Evolutionary conservation across 1,140 invertebrate genomes (phyloP), one percentile per base, ranked within the genome.

Genomic region (Brachionus angularis): DNA sequence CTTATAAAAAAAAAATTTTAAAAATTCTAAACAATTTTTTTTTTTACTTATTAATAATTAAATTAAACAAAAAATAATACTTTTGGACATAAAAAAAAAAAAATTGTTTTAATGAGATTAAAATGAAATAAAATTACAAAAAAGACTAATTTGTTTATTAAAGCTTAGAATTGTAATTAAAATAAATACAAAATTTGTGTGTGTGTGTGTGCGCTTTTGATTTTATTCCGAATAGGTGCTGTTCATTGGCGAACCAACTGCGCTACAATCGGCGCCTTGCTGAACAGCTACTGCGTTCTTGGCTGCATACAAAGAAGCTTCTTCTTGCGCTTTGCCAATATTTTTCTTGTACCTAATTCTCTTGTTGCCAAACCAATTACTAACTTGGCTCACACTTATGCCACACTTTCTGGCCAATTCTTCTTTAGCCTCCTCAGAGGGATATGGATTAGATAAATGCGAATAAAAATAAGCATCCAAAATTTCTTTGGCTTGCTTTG

Each of bases 301-400:
- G 50, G 95, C 94, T 74, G 95, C 95, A 82, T 99, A 99, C 75
- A 99, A 85, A 83, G 97, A 98, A 36, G 96, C 96, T 84, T 98
- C 96, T 84, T 99, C 96, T 82, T 98, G 95, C 69, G 96, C 95
- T 84, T 99, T 99, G 74, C 95, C 94, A 74, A 99, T 98, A 83
- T 99, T 99, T 85, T 99, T 99, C 88, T 99, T 99, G 84, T 99
- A 99, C 78, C 96, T 88, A 85, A 99, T 99, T 79, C 96, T 87
- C 82, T 99, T 99, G 85, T 99, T 99, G 74, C 96, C 96, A 81
- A 99, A 99, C 96, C 96, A 99, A 76, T 85, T 85, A 27, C 83
- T 84, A 25, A 85, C 83, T 85, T 92, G 89, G 77, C 91, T 92
- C 23, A 99, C 94, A 39, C 96, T 98, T 79, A 99, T 98, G 77